A percentile compares a stretch with the other conserved stretches of the same genome.
Conservation (phyloP, 2,113 vertebrate species). For the Ochotona curzoniae region DNA sequence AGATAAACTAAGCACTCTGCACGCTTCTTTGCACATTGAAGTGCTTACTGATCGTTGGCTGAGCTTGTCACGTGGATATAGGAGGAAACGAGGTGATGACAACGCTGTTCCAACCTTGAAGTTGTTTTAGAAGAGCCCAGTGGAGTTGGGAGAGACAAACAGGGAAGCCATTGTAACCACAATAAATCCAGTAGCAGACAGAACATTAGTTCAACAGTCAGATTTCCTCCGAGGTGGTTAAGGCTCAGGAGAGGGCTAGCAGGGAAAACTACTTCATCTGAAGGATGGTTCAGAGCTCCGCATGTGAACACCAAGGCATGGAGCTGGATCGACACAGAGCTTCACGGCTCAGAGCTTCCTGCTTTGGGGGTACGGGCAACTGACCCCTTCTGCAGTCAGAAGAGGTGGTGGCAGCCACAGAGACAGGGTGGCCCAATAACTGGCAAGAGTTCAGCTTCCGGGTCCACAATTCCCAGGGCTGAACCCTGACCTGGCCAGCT, state of each 20-base stretch:
- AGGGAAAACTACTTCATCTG: neutral
- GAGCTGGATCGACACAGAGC: neutral
- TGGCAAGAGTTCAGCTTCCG: neutral
- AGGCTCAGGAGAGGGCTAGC: neutral
- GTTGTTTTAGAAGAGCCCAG: conserved; percentile 8
- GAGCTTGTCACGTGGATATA: neutral
- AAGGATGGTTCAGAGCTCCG: neutral
- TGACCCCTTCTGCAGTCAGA: neutral
- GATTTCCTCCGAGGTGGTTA: neutral
- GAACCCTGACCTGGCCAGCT: neutral
- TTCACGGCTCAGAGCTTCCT: too few relatives aligned
- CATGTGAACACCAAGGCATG: too few relatives aligned
- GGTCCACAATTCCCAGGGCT: neutral
- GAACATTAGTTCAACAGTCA: too few relatives aligned
- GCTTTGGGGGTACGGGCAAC: neutral
- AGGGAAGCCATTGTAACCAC: neutral
- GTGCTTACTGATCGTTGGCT: neutral
- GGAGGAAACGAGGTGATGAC: neutral
- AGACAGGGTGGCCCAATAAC: neutral
- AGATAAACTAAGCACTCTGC: neutral
- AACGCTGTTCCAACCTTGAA: neutral
- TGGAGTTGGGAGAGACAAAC: neutral
- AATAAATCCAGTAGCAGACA: neutral
- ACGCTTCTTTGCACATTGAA: neutral
- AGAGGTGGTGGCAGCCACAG: neutral